phyloP scores from a whole-genome alignment of 2,113 vertebrate genomes.

The Mohoua ochrocephala region DNA sequence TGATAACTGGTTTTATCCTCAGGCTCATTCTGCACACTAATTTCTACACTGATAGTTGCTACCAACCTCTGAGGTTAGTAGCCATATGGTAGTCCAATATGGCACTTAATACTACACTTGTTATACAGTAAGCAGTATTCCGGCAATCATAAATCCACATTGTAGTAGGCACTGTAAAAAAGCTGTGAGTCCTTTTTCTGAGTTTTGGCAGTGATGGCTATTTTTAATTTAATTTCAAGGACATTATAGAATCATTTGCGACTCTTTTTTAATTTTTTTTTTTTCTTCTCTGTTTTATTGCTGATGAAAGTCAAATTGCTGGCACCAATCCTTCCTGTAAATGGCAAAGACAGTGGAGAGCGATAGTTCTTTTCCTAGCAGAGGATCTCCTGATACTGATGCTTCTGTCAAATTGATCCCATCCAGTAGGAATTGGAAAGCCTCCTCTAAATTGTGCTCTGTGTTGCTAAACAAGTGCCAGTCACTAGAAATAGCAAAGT shows the following conservation, averaged over 20 bases:
- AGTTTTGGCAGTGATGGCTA: slow-evolving; percentile 54
- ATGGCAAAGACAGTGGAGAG: slow-evolving; percentile 51
- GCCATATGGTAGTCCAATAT: slow-evolving; percentile 85
- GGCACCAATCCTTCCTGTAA: slow-evolving; percentile 42
- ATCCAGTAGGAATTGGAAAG: slow-evolving; percentile 61
- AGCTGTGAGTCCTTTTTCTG: slow-evolving; percentile 26
- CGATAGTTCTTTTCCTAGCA: slow-evolving; percentile 61
- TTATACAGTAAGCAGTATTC: slow-evolving; percentile 71
- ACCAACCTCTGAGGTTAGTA: slow-evolving; percentile 82
- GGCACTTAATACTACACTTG: slow-evolving; percentile 74
- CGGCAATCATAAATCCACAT: slow-evolving; percentile 71
- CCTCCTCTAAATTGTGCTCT: slow-evolving; percentile 52
- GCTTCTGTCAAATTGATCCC: slow-evolving; percentile 63
- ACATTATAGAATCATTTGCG: slow-evolving; percentile 44
- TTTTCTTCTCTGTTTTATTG: slow-evolving; percentile 20
- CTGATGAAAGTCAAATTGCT: slow-evolving; percentile 56
- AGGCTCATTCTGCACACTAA: slow-evolving; percentile 80
- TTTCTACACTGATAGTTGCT: slow-evolving; percentile 80
- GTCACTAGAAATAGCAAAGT: slow-evolving; percentile 58
- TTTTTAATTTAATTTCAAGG: slow-evolving; percentile 66
- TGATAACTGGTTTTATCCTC: slow-evolving; percentile 81
- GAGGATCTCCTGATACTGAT: slow-evolving; percentile 65
- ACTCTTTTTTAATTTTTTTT: neutral
- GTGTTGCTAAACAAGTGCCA: slow-evolving; percentile 67
- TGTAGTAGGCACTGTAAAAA: slow-evolving; percentile 65